Evolutionary conservation across 1,140 invertebrate species (phyloP), one percentile per base, ranked within the genome.

Genomic region (Oncopeltus fasciatus): DNA sequence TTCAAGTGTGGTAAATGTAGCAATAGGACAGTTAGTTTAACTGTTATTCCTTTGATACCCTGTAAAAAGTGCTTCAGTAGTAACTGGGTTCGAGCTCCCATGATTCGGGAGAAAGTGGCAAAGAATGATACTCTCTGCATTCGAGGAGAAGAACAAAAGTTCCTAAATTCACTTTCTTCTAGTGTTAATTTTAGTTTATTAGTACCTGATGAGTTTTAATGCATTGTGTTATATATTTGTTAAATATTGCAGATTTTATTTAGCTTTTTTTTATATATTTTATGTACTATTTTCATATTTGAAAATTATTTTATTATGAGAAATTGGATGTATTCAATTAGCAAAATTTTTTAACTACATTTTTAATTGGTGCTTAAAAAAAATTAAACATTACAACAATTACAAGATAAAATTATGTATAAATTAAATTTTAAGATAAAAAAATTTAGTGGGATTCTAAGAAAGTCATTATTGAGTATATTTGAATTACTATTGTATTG

Each of bases 1-100:
- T 97, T 93, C 73, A 87, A 88, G 72, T 96, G 93, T 75, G 78
- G 78, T 24, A 81, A 91, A 70, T 97, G 93, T 74, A 83, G 82
- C 29, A 87, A 89, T 69, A 81, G 92, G 67, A 92, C 87, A 2
- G 79, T 84, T 49, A 83, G 83, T 46, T 77, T 94, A 24, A 83
- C 88, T 29, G 77, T 87, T 64, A 74, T 93, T 47, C 93, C 92
- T 1, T 76, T 83, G 26, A 74, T 80, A 60, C 77, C 82, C 61
- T 96, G 92, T 72, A 82, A 80, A 56, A 87, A 85, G 68, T 95
- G 92, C 70, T 80, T 78, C 49, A 74, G 81, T 26, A 81, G 79
- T 0, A 82, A 77, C 44, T 94, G 88, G 89, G 77, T 83, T 64
- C 84, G 82, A 69, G 80, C 89, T 16, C 77, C 82, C 1, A 92